A percentile compares a stretch with the other conserved stretches of the same genome.
Evolutionary conservation across 1,140 invertebrate genomes (phyloP).

Genomic region (Anadara kagoshimensis): DNA sequence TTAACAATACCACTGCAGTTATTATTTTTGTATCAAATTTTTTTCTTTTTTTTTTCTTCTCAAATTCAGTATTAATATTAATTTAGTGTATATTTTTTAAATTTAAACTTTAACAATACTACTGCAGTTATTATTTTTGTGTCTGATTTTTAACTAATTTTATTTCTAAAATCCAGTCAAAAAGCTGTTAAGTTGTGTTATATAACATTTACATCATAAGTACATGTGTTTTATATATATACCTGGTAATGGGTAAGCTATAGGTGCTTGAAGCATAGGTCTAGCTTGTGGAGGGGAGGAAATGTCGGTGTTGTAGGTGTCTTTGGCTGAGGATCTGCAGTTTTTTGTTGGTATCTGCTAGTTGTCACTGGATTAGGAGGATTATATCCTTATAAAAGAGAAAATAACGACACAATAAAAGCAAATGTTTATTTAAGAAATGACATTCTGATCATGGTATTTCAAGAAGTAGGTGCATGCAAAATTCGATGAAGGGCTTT

Average conservation of each 20-base stretch:
- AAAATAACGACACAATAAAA: background rate
- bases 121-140: no score
- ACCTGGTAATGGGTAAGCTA: constrained; percentile 26
- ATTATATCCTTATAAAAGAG: background rate
- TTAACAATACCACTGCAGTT: no score
- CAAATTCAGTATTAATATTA: no score
- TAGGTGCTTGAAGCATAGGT: constrained; percentile 17
- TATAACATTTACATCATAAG: background rate
- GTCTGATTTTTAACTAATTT: no score
- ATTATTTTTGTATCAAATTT: no score
- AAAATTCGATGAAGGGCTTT: no score
- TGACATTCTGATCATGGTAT: no score
- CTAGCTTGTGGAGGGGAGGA: background rate
- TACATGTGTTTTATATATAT: background rate
- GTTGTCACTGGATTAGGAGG: background rate
- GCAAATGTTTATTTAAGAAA: background rate
- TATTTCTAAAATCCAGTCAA: no score
- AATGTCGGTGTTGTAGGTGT: background rate
- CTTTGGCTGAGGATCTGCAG: background rate
- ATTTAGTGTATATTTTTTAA: no score
- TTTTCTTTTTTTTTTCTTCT: no score
- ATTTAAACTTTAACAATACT: no score
- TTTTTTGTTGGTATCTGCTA: background rate
- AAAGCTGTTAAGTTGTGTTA: background rate
- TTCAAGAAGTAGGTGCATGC: no score